phyloP scores from a whole-genome alignment of 1,140 invertebrate genomes.

The Tenebrio molitor region DNA sequence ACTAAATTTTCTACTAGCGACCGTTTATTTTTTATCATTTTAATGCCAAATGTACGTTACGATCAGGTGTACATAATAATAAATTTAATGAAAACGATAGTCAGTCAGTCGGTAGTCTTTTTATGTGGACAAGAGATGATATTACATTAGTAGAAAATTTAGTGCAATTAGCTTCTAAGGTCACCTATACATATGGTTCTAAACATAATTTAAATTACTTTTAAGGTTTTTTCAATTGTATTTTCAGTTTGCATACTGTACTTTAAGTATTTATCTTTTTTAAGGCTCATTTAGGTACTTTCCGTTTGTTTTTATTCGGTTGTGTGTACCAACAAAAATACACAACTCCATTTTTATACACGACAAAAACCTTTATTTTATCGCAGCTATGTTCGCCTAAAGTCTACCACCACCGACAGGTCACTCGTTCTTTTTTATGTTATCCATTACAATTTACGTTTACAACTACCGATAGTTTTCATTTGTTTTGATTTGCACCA shows the following conservation, averaged over 20 bases:
- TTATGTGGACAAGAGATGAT: conserved; percentile 30
- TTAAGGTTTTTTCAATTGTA: conserved; percentile 18
- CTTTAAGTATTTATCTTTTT: conserved; percentile 32
- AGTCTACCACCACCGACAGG: not conserved
- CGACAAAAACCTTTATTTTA: conserved; percentile 18
- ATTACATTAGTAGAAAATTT: conserved; percentile 43
- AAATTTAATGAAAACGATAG: conserved; percentile 9
- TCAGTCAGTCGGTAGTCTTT: conserved; percentile 2
- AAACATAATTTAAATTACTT: conserved; percentile 25
- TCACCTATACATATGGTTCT: conserved; percentile 42
- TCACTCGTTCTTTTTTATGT: conserved; percentile 5
- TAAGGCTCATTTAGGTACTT: conserved; percentile 29
- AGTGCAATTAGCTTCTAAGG: conserved; percentile 41
- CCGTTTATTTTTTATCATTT: conserved; percentile 16
- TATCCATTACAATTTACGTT: not conserved
- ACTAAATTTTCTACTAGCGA: conserved; percentile 42
- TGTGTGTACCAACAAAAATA: conserved; percentile 1
- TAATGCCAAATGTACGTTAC: conserved; percentile 30
- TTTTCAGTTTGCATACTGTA: conserved; percentile 16
- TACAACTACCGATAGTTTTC: not conserved
- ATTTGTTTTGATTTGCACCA: conserved; percentile 1
- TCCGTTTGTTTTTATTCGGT: conserved; percentile 7
- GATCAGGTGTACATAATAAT: conserved; percentile 20
- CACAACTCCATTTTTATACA: conserved; percentile 4
- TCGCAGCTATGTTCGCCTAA: conserved; percentile 5